These are phyloP conservation scores for Julus scanicus DNA, from an alignment of 2,888 invertebrate genomes.

Conservation along the genomic window DNA sequence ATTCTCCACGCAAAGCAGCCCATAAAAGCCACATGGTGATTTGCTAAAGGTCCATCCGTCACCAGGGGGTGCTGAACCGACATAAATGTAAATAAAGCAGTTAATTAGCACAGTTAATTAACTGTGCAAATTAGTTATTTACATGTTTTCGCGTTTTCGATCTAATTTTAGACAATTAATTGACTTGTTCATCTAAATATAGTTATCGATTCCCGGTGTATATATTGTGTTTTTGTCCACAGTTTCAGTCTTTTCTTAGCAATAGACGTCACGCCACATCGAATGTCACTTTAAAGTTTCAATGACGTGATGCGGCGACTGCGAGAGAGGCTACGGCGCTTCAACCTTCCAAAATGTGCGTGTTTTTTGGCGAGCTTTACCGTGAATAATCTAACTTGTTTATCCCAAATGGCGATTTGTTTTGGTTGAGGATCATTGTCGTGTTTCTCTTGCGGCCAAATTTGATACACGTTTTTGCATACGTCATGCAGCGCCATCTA, in stretches of 20 bases:
- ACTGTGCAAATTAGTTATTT: conserved; percentile 15
- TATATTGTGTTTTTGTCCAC: background rate
- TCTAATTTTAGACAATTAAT: background rate
- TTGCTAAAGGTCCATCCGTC: too few species aligned
- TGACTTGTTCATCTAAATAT: background rate
- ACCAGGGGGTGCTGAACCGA: too few species aligned
- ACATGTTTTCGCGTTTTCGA: background rate
- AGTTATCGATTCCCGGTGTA: background rate
- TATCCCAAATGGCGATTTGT: background rate
- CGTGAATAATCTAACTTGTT: background rate
- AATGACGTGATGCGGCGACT: background rate
- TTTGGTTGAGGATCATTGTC: background rate
- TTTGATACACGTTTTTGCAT: background rate
- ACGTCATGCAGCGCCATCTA: background rate
- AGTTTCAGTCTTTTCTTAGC: background rate
- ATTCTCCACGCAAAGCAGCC: too few species aligned
- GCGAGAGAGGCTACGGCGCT: background rate
- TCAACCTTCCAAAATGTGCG: background rate
- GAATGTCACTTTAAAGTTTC: background rate
- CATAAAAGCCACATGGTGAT: too few species aligned
- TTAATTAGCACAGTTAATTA: background rate
- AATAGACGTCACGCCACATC: background rate
- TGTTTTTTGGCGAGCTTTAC: background rate
- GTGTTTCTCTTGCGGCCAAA: too few species aligned
- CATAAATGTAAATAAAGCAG: background rate